Evolutionary conservation across 2,113 vertebrate species (phyloP).

Genomic region (Pygoscelis antarcticus): DNA sequence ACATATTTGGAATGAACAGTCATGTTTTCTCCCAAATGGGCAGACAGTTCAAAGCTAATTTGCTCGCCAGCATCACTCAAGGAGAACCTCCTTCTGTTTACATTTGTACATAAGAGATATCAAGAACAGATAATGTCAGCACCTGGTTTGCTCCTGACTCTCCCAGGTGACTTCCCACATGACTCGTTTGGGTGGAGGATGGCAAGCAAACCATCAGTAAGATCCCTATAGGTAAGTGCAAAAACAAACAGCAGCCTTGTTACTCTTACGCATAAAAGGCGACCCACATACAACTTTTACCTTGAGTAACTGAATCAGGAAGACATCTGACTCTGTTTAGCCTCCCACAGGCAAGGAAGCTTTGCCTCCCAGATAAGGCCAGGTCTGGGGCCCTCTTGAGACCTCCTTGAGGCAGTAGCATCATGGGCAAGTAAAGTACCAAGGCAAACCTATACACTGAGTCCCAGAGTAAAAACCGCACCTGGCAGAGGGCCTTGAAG

Average conservation of each 20-base stretch:
- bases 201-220: background rate
- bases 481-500: background rate
- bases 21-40: background rate
- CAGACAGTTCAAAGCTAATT: conserved; percentile 39
- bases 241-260: background rate
- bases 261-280: background rate
- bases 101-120: conserved; percentile 14
- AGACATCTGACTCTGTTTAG: background rate
- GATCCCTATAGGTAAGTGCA: background rate
- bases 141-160: conserved; percentile 41
- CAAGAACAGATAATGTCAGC: background rate
- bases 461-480: background rate
- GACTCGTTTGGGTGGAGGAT: background rate
- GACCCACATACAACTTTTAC: background rate
- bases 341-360: background rate
- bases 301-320: conserved; percentile 17
- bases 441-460: background rate
- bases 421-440: background rate
- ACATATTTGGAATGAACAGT: background rate
- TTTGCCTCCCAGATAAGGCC: background rate
- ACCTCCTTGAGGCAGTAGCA: background rate
- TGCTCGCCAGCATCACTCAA: background rate
- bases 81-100: conserved; percentile 25
- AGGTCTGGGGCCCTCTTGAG: background rate
- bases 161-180: conserved; percentile 20